Conservation (phyloP, 2,113 vertebrate species). For the Tinamus guttatus region DNA sequence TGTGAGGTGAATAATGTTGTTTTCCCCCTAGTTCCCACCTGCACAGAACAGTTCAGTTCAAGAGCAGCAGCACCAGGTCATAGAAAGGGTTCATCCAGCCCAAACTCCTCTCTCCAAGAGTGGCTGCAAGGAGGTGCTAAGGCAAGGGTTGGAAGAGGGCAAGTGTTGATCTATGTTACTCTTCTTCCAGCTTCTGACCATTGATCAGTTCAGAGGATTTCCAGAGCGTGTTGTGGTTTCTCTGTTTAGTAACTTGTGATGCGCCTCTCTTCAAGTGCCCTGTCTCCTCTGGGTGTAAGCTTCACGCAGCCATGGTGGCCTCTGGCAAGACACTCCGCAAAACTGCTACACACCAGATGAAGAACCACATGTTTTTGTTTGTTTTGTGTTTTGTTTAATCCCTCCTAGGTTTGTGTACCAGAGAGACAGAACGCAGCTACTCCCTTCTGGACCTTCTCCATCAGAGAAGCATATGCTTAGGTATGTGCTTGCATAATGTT, state of each 20-base stretch:
- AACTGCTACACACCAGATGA: neutral
- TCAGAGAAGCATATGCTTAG: neutral
- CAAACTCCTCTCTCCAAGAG: neutral
- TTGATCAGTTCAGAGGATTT: neutral
- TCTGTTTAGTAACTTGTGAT: neutral
- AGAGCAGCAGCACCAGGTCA: rapidly evolving
- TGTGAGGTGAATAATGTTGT: neutral
- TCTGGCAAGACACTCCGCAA: neutral
- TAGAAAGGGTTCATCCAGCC: neutral
- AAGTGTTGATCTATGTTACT: neutral
- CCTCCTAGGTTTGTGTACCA: neutral
- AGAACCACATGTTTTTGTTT: neutral
- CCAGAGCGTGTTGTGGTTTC: neutral
- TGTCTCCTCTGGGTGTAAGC: neutral
- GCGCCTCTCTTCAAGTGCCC: neutral
- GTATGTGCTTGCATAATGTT: neutral
- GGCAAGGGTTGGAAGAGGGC: neutral
- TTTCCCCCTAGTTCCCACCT: rapidly evolving
- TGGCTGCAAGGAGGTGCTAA: neutral
- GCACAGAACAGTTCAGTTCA: neutral
- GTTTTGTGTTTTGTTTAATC: neutral
- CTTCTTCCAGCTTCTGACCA: neutral
- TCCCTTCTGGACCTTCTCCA: neutral
- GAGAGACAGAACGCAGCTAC: neutral
- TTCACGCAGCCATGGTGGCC: neutral